Percentiles rank a stretch among this genome's conserved stretches.
These are phyloP conservation scores for Lynx canadensis DNA, from an alignment of 2,113 vertebrate genomes.

Conservation along the genomic window DNA sequence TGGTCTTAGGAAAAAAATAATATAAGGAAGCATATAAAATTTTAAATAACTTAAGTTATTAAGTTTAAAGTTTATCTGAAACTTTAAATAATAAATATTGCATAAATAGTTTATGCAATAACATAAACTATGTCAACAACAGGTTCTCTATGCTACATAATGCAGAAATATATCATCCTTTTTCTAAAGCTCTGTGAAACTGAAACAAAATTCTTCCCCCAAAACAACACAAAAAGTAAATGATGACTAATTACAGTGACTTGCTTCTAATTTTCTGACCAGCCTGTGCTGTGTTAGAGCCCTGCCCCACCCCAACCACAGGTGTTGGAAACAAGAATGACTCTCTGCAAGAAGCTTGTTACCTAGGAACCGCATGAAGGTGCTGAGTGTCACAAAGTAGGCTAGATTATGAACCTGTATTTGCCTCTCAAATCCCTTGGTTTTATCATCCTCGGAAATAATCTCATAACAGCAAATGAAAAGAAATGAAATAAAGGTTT, in stretches of 20 bases:
- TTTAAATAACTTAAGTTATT: background rate
- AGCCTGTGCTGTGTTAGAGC: background rate
- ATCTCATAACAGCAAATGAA: background rate
- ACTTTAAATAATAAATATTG: no score
- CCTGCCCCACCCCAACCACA: background rate
- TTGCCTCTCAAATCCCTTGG: background rate
- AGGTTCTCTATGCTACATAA: background rate
- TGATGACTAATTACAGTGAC: background rate
- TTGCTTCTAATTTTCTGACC: constrained; percentile 29
- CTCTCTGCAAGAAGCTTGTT: background rate
- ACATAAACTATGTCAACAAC: background rate
- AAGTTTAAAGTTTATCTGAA: no score
- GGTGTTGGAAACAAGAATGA: background rate
- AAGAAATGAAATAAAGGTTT: background rate
- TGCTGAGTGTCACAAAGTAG: background rate
- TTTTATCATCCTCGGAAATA: constrained; percentile 5
- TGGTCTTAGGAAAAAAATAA: background rate
- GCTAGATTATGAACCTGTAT: background rate
- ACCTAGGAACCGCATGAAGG: background rate
- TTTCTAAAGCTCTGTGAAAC: background rate
- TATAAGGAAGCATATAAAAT: background rate
- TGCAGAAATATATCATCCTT: background rate
- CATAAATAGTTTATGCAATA: background rate
- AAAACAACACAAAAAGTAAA: constrained; percentile 27
- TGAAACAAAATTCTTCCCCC: background rate